phyloP scores from a whole-genome alignment of 2,113 vertebrate species.

The Sitta europaea region DNA sequence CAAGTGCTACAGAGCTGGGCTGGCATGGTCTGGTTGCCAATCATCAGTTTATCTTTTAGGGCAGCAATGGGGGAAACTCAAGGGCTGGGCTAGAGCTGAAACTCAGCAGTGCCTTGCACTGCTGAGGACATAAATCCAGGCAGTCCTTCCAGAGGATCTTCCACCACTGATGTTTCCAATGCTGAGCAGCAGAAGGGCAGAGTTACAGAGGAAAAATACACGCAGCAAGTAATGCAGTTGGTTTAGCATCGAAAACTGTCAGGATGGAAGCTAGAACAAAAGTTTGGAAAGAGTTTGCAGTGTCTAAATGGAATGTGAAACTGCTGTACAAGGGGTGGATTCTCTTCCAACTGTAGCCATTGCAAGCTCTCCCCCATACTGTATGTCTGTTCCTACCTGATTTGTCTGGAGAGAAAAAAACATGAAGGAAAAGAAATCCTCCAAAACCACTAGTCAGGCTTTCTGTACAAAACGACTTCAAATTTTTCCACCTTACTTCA shows the following conservation, averaged over 20 bases:
- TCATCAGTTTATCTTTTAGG: not conserved
- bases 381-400: not conserved
- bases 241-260: not conserved
- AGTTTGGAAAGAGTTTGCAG: not conserved
- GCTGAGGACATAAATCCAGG: not conserved
- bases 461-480: not conserved
- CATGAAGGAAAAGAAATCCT: not conserved
- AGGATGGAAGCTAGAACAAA: not conserved
- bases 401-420: not conserved
- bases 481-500: not conserved
- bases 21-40: not conserved
- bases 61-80: not conserved
- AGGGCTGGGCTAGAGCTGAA: not conserved
- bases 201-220: not conserved
- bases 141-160: not conserved
- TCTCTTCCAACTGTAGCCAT: not conserved
- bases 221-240: not conserved
- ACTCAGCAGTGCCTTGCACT: not conserved
- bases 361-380: not conserved
- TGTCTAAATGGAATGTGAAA: not conserved
- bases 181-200: not conserved
- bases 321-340: accelerated
- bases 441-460: not conserved
- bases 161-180: not conserved
- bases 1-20: not conserved